A percentile compares a stretch with the other conserved stretches of the same genome.
These are phyloP conservation scores for Bucco capensis DNA, from an alignment of 2,113 vertebrate species.

Conservation along the genomic window DNA sequence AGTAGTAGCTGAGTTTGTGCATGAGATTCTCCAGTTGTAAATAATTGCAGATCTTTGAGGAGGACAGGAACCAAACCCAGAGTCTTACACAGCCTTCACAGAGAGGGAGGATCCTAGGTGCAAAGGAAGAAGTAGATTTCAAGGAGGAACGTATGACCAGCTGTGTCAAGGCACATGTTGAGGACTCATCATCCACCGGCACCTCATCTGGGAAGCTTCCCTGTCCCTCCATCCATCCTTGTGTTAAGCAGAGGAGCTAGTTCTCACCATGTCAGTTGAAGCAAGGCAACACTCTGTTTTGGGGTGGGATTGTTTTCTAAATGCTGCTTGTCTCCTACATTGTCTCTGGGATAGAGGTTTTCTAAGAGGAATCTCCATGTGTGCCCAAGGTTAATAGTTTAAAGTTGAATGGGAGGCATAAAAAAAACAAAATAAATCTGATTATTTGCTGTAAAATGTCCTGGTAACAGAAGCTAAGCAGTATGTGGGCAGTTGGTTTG, in stretches of 20 bases:
- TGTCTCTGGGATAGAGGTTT: not conserved
- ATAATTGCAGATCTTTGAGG: not conserved
- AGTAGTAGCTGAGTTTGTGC: constrained; percentile 7
- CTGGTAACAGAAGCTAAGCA: not conserved
- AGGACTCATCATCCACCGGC: not conserved
- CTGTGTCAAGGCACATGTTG: not conserved
- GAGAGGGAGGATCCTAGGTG: not conserved
- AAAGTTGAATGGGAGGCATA: not conserved
- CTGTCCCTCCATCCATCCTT: not conserved
- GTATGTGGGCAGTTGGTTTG: not conserved
- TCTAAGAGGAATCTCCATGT: not conserved
- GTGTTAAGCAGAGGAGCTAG: not conserved
- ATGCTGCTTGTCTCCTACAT: not conserved
- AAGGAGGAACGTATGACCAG: not conserved
- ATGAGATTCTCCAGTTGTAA: not conserved
- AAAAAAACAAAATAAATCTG: not conserved
- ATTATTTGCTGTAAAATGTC: not conserved
- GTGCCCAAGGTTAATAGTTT: not conserved
- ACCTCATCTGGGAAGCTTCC: not conserved
- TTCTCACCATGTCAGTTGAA: not conserved
- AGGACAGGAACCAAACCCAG: not conserved
- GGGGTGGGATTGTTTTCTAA: not conserved
- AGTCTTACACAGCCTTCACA: not conserved
- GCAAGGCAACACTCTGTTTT: not conserved
- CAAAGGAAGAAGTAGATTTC: not conserved